Base-by-base conservation (phyloP, 2,113 vertebrate genomes). In the Neoarius graeffei region DNA sequence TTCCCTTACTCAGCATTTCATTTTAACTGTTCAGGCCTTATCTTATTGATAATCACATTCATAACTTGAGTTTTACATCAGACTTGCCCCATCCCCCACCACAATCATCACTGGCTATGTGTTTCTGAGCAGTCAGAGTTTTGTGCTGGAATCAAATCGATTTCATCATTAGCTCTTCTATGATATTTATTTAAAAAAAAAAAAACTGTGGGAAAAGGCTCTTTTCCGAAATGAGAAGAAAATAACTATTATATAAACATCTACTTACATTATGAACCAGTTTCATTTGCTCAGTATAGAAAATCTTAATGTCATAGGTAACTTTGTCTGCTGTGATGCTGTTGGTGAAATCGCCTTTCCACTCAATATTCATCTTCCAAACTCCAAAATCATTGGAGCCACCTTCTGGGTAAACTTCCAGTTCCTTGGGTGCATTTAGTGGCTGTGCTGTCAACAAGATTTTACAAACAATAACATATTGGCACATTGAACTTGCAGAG, bases 191-290 rank as follows among this genome's bases (percentile, higher is more conserved):
- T 42, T 42, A 42, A 42, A 42, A 42, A 42, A 42, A 57, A 57
- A 57, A 57, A 3, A 2, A 3, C 14, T 57, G 25, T 27, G 1
- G 6, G n/a, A 10, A 81, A 81, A 71, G 4, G n/a, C 0, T 42
- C 9, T 7, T 25, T 25, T n/a, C 57, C 83, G 66, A 23, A 83
- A 8, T 13, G 19, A 62, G 35, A 86, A 15, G 35, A 62, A 9
- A 25, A n/a, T 77, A 85, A 54, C 17, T 7, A 71, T 23, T 8
- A 56, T 4, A 76, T 54, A 10, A 76, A 77, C 42, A 60, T 82
- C 4, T 4, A 91, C 90, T 86, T 89, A 91, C 90, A 66, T 8
- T 19, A 71, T 88, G 88, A 35, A 89, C 84, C 54, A 17, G 7
- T 50, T 3, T 52, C 77, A 19, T 56, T 30, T 86, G 67, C 71